Base-by-base conservation (phyloP, 2,797 vertebrate genomes). In the Lophotriccus pileatus region DNA sequence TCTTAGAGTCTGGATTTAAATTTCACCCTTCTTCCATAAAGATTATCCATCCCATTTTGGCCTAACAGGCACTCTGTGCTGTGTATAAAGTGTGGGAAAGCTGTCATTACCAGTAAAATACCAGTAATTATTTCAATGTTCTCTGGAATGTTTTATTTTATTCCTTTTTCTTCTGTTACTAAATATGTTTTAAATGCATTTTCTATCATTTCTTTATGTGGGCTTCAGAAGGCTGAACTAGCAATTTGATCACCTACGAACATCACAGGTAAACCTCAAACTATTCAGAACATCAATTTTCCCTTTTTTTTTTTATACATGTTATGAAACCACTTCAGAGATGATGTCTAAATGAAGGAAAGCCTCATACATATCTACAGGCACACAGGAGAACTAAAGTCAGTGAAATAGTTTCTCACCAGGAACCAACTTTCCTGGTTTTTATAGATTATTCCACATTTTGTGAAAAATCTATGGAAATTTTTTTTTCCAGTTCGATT, bases 1-100 rank as follows among this genome's bases (percentile, higher is more conserved):
- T 82, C 84, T 86, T 95, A 32, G 90, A 95, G 24, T 93, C 96
- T 96, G 95, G 46, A 93, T 96, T 96, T 94, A 90, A 89, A 89
- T 90, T 90, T 95, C 77, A 80, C 50, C 70, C 76, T 52, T 84
- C 43, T 87, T 91, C 95, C 93, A 46, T 78, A 89, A 94, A 95
- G 67, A 79, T 84, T 85, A 93, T 69, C 34, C 24, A 49, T 39
- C 72, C 83, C 84, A 86, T 91, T 95, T 91, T 89, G 87, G 66
- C 80, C 90, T 78, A 81, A 76, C 53, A 96, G 84, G 91, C 47
- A 49, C 59, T 69, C 85, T 84, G 47, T 41, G 43, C 92, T 86
- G 90, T 92, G 79, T 87, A 89, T 47, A 62, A 93, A 92, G 79
- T 92, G 92, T 97, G 75, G 60, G 94, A 96, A 97, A 95, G 41